phyloP scores from a whole-genome alignment of 1,140 invertebrate species.

The Epicauta chinensis region DNA sequence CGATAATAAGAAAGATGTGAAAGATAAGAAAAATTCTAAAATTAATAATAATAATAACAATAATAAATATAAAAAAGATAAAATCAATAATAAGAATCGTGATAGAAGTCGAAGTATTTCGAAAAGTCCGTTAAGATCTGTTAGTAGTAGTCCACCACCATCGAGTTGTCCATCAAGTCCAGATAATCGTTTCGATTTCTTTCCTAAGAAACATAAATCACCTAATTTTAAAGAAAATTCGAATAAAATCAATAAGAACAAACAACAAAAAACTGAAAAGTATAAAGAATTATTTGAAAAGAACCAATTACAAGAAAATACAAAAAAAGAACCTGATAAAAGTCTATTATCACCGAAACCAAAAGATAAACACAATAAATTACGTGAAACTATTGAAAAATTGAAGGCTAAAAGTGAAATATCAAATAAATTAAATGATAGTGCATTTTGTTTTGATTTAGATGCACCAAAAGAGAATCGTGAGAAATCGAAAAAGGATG shows the following conservation, averaged over 20 bases:
- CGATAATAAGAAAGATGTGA: conserved; percentile 31
- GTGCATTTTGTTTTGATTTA: conserved; percentile 22
- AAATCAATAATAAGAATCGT: conserved; percentile 27
- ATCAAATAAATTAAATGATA: conserved; percentile 38
- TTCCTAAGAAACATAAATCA: conserved; percentile 21
- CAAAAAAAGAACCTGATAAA: conserved; percentile 7
- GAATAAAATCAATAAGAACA: background rate
- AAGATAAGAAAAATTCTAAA: conserved; percentile 28
- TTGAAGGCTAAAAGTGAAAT: conserved; percentile 56
- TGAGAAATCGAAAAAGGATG: conserved; percentile 34
- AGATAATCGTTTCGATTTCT: conserved; percentile 23
- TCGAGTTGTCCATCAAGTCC: conserved; percentile 32
- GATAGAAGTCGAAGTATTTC: conserved; percentile 21
- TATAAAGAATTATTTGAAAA: conserved; percentile 12
- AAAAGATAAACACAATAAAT: conserved; percentile 53
- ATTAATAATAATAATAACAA: conserved; percentile 26
- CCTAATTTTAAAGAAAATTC: background rate
- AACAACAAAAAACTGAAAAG: conserved; percentile 10
- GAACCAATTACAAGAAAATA: background rate
- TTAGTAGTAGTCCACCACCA: conserved; percentile 41
- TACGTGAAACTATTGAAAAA: conserved; percentile 57
- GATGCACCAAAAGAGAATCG: conserved; percentile 31
- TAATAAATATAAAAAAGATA: conserved; percentile 26
- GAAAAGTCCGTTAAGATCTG: conserved; percentile 41
- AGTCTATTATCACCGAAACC: conserved; percentile 34